Evolutionary conservation across 2,888 invertebrate species (phyloP), one percentile per base, ranked within the genome.

Genomic region (Lasius platythorax): DNA sequence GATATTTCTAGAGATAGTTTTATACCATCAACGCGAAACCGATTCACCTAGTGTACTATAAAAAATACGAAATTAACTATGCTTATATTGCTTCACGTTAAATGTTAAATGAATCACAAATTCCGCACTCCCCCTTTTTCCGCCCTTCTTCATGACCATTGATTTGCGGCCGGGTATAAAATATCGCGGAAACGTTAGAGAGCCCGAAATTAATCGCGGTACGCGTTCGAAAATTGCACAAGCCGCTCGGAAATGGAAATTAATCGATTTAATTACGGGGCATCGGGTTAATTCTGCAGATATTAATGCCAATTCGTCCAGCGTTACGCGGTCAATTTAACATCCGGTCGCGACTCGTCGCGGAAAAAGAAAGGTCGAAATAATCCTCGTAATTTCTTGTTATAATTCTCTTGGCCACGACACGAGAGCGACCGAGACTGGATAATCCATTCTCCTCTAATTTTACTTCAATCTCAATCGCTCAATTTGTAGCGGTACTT

Each of bases 241-340:
- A 67, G 43, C 66, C 50, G 53, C 56, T 73, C 40, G 74, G 56
- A 78, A 84, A 85, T 82, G 87, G 78, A 72, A 67, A 83, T 66
- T 70, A 68, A 82, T 83, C 73, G 85, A 50, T 76, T 72, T 84
- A 81, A 84, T 86, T 86, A 86, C 81, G 58, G 61, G 46, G 81
- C 66, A 66, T 84, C 84, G 75, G 70, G 81, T 63, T 72, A 85
- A 82, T 82, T 85, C 61, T 40, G 72, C 64, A 85, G 87, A 88
- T 89, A 88, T 89, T 86, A 89, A 86, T 85, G 86, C 50, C 82
- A 78, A 85, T 86, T 85, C 87, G 56, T 33, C 68, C 74, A 66
- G 81, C 66, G 85, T 84, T 73, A 70, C 53, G 67, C 46, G 84
- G 83, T 88, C 85, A 86, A 88, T 89, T 89, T 89, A 89, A 84